A percentile compares a stretch with the other conserved stretches of the same genome.
Conservation (phyloP, 2,888 invertebrate genomes). For the Spisula solida region DNA sequence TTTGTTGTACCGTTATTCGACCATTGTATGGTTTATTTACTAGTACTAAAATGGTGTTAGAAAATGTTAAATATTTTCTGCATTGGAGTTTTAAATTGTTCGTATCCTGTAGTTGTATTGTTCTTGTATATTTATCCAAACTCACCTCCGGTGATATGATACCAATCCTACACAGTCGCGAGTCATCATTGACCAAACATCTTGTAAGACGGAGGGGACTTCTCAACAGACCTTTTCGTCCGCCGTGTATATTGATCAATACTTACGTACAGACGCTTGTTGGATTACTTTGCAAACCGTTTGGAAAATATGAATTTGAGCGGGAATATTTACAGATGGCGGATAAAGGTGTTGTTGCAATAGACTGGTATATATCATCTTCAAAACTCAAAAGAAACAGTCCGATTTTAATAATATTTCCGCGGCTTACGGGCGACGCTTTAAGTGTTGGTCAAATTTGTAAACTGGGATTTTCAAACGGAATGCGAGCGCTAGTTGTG, state of each 20-base stretch:
- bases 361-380: conserved; percentile 82
- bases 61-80: background rate
- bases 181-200: conserved; percentile 81
- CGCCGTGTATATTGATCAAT: conserved; percentile 75
- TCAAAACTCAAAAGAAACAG: conserved; percentile 68
- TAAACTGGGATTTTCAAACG: conserved; percentile 71
- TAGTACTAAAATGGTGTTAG: background rate
- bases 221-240: conserved; percentile 77
- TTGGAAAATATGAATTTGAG: conserved; percentile 73
- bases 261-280: conserved; percentile 83
- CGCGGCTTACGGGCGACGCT: conserved; percentile 81
- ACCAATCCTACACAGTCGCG: conserved; percentile 79
- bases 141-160: conserved; percentile 47
- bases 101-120: background rate
- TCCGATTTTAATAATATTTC: conserved; percentile 80
- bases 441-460: conserved; percentile 73
- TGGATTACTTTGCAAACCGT: conserved; percentile 58
- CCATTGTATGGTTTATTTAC: no score
- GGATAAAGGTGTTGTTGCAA: conserved; percentile 83
- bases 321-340: conserved; percentile 84
- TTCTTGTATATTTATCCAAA: background rate
- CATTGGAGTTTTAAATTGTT: background rate
- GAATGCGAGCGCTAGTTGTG: conserved; percentile 83
- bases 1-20: no score
- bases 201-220: conserved; percentile 77